Conservation (phyloP, 37 sponge, comb jelly and placozoan species). For the Agelas oroides region DNA sequence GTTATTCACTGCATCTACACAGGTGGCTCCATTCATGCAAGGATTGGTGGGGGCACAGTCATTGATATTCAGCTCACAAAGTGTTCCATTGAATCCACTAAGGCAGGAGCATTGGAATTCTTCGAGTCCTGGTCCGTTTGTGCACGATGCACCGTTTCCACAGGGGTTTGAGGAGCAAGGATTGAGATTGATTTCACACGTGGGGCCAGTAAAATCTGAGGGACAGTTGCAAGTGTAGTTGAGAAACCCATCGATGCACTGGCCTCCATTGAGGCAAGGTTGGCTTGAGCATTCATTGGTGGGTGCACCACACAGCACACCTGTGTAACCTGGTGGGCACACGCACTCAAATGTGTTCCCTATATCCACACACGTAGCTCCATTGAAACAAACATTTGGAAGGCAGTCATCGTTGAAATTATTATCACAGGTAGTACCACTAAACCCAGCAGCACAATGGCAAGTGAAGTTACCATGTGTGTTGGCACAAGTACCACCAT, state of each 20-base stretch:
- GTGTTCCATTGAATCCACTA: conserved; percentile 1
- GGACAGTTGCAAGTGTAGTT: conserved; percentile 45
- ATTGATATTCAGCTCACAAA: conserved; percentile 8
- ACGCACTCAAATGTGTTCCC: conserved; percentile 1
- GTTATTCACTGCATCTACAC: neutral
- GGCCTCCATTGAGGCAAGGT: conserved; percentile 50
- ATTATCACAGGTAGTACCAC: conserved; percentile 54
- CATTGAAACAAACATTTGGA: conserved; percentile 46
- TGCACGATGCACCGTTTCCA: neutral
- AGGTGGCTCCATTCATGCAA: conserved; percentile 44
- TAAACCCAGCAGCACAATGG: conserved; percentile 49
- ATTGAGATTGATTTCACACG: conserved; percentile 38
- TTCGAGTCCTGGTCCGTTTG: too few relatives aligned
- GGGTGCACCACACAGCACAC: conserved; percentile 11
- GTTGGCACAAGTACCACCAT: conserved; percentile 23
- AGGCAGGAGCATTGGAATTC: conserved; percentile 13
- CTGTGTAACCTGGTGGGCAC: conserved; percentile 25
- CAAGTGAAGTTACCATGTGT: conserved; percentile 26
- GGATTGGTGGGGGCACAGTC: conserved; percentile 22
- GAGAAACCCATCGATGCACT: conserved; percentile 20
- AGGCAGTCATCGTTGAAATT: conserved; percentile 49
- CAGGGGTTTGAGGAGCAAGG: conserved; percentile 23
- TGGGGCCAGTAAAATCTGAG: conserved; percentile 42
- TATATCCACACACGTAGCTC: conserved; percentile 39
- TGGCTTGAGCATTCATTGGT: conserved; percentile 35